A percentile compares a stretch with the other conserved stretches of the same genome.
Conservation (phyloP, 2,888 invertebrate species). For the Ctenicera cuprea region DNA sequence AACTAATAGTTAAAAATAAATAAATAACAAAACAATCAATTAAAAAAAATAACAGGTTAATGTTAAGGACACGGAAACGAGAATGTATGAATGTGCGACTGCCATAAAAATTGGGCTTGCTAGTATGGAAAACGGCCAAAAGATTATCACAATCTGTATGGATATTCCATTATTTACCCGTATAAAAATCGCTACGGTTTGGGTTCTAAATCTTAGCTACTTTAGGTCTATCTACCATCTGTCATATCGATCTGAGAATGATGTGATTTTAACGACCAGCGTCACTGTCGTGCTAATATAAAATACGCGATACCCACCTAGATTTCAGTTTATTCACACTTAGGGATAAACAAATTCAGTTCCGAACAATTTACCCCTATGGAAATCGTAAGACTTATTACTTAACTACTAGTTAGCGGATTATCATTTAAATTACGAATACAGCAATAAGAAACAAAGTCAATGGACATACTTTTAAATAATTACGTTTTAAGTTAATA, state of each 20-base stretch:
- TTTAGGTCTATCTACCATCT: slow-evolving; percentile 38
- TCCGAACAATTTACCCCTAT: neutral
- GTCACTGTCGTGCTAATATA: slow-evolving; percentile 15
- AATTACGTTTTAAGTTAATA: too few species aligned
- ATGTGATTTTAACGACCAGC: slow-evolving; percentile 41
- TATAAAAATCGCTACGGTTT: slow-evolving; percentile 7
- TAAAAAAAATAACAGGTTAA: too few species aligned
- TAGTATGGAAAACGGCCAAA: slow-evolving; percentile 3
- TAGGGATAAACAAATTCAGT: neutral
- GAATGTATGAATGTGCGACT: too few species aligned
- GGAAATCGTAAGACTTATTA: neutral
- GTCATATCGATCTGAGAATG: slow-evolving; percentile 41
- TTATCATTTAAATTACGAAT: too few species aligned
- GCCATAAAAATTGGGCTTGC: too few species aligned
- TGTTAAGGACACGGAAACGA: too few species aligned
- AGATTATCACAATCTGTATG: slow-evolving; percentile 18
- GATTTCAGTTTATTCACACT: slow-evolving; percentile 12
- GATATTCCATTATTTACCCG: slow-evolving; percentile 21
- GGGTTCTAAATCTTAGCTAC: slow-evolving; percentile 23
- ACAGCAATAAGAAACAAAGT: too few species aligned
- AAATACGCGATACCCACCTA: slow-evolving; percentile 23
- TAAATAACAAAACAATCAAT: too few species aligned
- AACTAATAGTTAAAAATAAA: too few species aligned
- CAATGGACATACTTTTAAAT: too few species aligned
- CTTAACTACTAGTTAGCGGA: too few species aligned